phyloP scores from a whole-genome alignment of 2,113 vertebrate species.

The Gorilla gorilla region DNA sequence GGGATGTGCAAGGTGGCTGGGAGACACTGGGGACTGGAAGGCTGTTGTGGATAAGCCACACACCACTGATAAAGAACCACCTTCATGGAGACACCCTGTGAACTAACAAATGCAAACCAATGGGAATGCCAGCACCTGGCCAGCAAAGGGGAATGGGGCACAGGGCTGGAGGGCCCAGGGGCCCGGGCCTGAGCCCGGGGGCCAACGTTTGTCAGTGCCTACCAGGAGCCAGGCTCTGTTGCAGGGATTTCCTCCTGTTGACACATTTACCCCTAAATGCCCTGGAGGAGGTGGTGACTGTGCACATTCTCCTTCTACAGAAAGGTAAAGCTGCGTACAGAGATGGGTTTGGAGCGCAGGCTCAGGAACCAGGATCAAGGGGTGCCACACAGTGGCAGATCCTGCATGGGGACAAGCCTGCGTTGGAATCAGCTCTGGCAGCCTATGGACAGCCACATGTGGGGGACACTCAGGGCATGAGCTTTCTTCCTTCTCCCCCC shows the following conservation, averaged over 20 bases:
- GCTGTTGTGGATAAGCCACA: not conserved
- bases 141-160: fast-evolving
- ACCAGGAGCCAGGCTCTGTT: fast-evolving
- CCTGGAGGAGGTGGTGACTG: fast-evolving
- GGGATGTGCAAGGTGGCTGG: not conserved
- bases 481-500: not conserved
- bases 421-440: not conserved
- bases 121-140: fast-evolving
- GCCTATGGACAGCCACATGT: not conserved
- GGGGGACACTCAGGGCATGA: not conserved
- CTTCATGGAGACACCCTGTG: not conserved
- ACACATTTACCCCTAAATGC: fast-evolving
- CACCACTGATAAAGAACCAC: not conserved
- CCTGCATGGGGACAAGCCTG: not conserved
- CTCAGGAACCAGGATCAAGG: no score
- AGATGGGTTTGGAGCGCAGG: not conserved
- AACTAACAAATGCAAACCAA: fast-evolving
- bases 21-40: not conserved
- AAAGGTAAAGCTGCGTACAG: not conserved
- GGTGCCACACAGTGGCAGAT: no score
- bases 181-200: fast-evolving
- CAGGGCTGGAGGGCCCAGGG: fast-evolving
- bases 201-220: fast-evolving
- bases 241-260: fast-evolving
- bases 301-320: no score